These are phyloP conservation scores for Ctenodactylus gundi DNA, from an alignment of 2,113 vertebrate species.

Conservation along the genomic window DNA sequence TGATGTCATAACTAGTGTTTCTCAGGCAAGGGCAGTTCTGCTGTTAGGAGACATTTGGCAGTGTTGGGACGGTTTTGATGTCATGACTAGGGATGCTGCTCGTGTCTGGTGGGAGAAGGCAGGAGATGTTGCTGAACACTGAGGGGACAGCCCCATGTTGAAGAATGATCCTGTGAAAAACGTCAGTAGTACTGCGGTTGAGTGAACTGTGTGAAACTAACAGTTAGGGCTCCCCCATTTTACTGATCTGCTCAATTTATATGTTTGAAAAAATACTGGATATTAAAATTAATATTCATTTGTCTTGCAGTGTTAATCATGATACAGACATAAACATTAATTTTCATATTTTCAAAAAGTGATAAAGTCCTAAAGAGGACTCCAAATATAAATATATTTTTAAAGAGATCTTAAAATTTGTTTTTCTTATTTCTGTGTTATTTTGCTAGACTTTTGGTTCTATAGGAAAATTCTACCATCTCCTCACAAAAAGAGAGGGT, in stretches of 20 bases:
- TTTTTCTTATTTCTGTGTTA: not conserved
- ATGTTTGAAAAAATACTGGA: not conserved
- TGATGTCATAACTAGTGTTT: not conserved
- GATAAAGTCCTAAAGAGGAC: not conserved
- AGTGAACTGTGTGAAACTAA: not conserved
- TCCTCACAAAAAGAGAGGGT: not conserved
- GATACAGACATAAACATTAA: not conserved
- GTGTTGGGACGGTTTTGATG: not conserved
- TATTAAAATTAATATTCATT: not conserved
- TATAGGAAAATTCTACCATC: not conserved
- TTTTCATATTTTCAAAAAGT: constrained; percentile 37
- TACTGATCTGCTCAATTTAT: not conserved
- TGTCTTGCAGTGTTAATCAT: not conserved
- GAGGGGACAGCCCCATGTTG: not conserved
- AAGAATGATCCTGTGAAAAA: not conserved
- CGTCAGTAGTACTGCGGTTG: not conserved
- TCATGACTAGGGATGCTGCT: not conserved
- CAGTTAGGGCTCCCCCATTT: not conserved
- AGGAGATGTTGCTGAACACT: not conserved
- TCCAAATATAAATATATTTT: not conserved
- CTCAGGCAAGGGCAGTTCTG: not conserved
- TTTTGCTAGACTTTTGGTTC: not conserved
- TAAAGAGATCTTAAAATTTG: not conserved
- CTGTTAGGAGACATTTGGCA: not conserved
- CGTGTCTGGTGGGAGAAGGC: not conserved